These are phyloP conservation scores for Lucilia cuprina DNA, from an alignment of 1,140 invertebrate species.

Conservation along the genomic window DNA sequence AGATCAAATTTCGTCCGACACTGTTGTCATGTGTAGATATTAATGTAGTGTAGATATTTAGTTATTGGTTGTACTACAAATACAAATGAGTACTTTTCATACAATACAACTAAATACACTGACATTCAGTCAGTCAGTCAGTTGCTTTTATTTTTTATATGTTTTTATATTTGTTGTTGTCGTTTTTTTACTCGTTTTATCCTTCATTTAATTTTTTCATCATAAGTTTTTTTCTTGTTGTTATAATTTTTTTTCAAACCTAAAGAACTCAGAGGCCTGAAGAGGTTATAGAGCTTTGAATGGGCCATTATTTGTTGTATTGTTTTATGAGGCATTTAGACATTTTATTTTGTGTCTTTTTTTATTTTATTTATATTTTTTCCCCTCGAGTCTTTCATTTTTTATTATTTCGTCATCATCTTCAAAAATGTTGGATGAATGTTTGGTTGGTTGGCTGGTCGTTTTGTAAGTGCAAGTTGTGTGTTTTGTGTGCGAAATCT, in stretches of 20 bases:
- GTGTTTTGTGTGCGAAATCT: neutral
- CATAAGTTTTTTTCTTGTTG: neutral
- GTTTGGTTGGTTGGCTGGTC: neutral
- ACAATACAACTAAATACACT: conserved; percentile 13
- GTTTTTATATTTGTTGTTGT: neutral
- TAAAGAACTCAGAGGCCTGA: conserved; percentile 17
- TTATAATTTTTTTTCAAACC: conserved; percentile 10
- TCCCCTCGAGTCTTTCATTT: neutral
- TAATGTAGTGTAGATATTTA: neutral
- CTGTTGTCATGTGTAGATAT: no score
- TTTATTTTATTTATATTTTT: conserved; percentile 1
- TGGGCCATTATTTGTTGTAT: conserved; percentile 35
- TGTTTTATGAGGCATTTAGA: conserved; percentile 36
- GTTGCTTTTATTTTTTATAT: neutral
- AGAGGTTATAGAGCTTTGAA: conserved; percentile 20
- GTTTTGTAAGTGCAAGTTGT: neutral
- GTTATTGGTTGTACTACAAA: neutral
- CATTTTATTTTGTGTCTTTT: conserved; percentile 12
- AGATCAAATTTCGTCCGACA: no score
- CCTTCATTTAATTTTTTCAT: neutral
- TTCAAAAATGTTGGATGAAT: conserved; percentile 3
- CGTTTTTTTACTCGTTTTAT: conserved; percentile 10
- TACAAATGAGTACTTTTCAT: no score
- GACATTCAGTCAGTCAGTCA: neutral
- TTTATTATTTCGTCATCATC: neutral